Conservation (phyloP, 2,797 vertebrate species). For the Perodicticus potto region DNA sequence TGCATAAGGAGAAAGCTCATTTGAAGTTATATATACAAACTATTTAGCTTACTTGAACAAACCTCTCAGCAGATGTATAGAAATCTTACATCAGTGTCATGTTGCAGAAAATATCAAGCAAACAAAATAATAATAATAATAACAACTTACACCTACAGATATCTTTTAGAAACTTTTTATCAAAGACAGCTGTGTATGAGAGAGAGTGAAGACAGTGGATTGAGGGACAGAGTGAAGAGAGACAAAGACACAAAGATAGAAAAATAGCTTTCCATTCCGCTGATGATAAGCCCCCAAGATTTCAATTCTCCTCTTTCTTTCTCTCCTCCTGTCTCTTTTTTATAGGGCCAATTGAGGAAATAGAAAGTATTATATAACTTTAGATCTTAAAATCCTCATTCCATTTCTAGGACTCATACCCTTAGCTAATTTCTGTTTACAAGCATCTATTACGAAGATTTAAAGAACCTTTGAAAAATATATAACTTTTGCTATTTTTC, state of each 20-base stretch:
- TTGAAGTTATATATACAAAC: not conserved
- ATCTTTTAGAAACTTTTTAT: not conserved
- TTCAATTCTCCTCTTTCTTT: not conserved
- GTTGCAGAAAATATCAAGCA: not conserved
- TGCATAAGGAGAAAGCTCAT: not conserved
- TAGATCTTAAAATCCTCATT: conserved; percentile 28
- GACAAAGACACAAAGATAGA: not conserved
- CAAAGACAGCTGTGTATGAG: not conserved
- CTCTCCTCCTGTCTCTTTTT: not conserved
- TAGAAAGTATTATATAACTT: not conserved
- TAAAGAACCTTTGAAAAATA: not conserved
- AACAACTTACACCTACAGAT: not conserved
- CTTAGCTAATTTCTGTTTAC: not conserved
- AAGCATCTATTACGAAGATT: not conserved
- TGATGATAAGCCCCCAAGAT: not conserved
- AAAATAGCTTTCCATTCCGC: not conserved
- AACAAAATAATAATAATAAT: not conserved
- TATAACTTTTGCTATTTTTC: not conserved
- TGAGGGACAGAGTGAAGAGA: not conserved
- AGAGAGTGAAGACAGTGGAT: not conserved
- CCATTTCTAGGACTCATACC: not conserved
- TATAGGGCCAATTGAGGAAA: not conserved
- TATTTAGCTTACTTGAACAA: not conserved
- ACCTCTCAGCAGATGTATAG: not conserved
- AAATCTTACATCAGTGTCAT: not conserved